Conservation (phyloP, 1,140 invertebrate species). For the Psilanteris sp. region DNA sequence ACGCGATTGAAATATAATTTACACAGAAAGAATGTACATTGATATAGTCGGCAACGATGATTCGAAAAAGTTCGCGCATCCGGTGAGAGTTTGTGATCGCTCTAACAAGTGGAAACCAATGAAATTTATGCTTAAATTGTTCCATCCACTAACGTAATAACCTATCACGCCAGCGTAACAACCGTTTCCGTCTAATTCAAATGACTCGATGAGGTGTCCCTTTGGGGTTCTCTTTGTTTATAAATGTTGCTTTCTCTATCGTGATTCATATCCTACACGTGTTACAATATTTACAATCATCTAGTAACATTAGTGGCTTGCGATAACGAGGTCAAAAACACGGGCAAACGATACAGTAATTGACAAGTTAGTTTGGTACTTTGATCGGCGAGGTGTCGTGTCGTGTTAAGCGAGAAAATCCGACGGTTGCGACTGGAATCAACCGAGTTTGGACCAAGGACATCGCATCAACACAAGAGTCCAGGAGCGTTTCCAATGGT, state of each 20-base stretch:
- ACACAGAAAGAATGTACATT: slow-evolving; percentile 19
- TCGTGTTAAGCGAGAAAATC: too few relatives aligned
- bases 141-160: slow-evolving; percentile 3
- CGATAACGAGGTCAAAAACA: slow-evolving; percentile 11
- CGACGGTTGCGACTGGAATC: too few relatives aligned
- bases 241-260: slow-evolving; percentile 18
- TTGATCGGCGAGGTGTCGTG: slow-evolving; percentile 8
- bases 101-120: neutral
- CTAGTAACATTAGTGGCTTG: slow-evolving; percentile 26
- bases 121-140: neutral
- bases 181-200: neutral
- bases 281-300: slow-evolving; percentile 47
- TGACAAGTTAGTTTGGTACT: slow-evolving; percentile 42
- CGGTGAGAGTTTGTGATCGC: neutral
- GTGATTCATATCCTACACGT: slow-evolving; percentile 28
- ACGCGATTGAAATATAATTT: slow-evolving; percentile 10
- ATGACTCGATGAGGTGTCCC: slow-evolving; percentile 22
- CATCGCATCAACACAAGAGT: too few relatives aligned
- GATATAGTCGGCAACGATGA: neutral
- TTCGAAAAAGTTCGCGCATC: slow-evolving; percentile 4
- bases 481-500: too few relatives aligned
- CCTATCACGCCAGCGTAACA: slow-evolving; percentile 9
- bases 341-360: slow-evolving; percentile 55
- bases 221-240: slow-evolving; percentile 21
- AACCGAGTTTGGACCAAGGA: too few relatives aligned